These are phyloP conservation scores for Brachypodius melanocephalos DNA, from an alignment of 2,113 vertebrate species.

Conservation along the genomic window DNA sequence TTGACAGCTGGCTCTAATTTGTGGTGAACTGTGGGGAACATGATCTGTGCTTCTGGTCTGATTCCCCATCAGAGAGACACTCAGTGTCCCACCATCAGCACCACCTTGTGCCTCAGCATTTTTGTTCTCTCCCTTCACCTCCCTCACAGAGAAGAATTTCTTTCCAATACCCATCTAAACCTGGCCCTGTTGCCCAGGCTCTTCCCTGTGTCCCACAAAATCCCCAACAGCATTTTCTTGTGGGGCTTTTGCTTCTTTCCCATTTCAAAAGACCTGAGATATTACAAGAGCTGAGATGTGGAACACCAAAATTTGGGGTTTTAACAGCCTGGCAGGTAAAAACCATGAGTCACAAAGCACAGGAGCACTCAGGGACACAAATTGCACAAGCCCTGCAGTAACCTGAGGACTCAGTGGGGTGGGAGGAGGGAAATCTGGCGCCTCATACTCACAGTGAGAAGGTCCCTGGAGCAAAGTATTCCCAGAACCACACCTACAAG, in stretches of 20 bases:
- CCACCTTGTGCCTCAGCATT: not conserved
- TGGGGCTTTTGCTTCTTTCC: not conserved
- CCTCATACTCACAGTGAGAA: not conserved
- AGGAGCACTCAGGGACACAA: not conserved
- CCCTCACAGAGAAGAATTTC: not conserved
- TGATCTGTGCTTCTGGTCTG: not conserved
- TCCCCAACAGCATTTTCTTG: not conserved
- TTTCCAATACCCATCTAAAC: not conserved
- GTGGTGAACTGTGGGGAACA: not conserved
- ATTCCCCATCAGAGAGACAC: not conserved
- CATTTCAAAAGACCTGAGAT: not conserved
- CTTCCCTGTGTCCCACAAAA: not conserved
- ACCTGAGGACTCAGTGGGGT: rapidly evolving
- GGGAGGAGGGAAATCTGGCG: not conserved
- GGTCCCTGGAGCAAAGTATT: not conserved
- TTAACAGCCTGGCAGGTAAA: not conserved
- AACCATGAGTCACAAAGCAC: not conserved
- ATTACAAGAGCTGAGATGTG: not conserved
- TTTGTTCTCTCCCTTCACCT: not conserved
- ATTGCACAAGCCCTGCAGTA: not conserved
- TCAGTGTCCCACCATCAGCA: not conserved
- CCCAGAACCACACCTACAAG: not conserved
- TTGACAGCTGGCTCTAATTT: not conserved
- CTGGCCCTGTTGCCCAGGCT: not conserved
- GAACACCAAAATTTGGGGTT: not conserved